Evolutionary conservation across 2,113 vertebrate species (phyloP), one percentile per base, ranked within the genome.

Genomic region (Elephas maximus): DNA sequence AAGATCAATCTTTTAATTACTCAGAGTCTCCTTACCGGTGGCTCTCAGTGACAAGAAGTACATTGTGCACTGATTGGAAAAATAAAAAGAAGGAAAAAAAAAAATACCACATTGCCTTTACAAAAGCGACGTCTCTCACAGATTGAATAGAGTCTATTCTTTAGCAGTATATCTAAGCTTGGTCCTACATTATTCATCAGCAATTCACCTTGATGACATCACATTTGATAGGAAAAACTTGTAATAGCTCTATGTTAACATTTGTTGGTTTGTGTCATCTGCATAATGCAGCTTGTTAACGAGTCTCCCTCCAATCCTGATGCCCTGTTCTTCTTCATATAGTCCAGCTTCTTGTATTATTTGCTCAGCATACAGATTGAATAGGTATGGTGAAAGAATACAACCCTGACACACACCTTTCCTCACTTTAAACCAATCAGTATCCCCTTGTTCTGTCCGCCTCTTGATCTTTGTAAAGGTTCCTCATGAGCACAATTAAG

Each of bases 1-100:
- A 91, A 97, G 95, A 97, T 98, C 92, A 98, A 81, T 98, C 93
- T 98, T 96, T 98, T 98, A 96, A 97, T 98, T 98, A 94, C 17
- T 26, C 18, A 89, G 63, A 95, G 3, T 26, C 33, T 91, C 96
- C 71, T 84, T 74, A 41, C 30, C 88, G 20, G 45, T 93, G 74
- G 24, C 30, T 96, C 88, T 87, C 23, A 48, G 62, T 95, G 97
- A 95, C 65, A 92, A 90, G 30, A 96, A 97, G 51, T 77, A 14
- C 65, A 0, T 5, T 86, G 4, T 88, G 28, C 28, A 53, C 67
- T 84, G 80, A 90, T 48, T 96, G 5, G 69, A 96, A 90, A 97
- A 97, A 84, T 62, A 82, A 94, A 96, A 73, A 79, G 33, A 69
- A 51, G 48, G 37, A 3, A 17, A 82, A 67, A 96, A 62, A 48